Percentiles rank a stretch among this genome's conserved stretches.
These are phyloP conservation scores for Lamellibrachia satsuma DNA, from an alignment of 2,888 invertebrate genomes.

Conservation along the genomic window DNA sequence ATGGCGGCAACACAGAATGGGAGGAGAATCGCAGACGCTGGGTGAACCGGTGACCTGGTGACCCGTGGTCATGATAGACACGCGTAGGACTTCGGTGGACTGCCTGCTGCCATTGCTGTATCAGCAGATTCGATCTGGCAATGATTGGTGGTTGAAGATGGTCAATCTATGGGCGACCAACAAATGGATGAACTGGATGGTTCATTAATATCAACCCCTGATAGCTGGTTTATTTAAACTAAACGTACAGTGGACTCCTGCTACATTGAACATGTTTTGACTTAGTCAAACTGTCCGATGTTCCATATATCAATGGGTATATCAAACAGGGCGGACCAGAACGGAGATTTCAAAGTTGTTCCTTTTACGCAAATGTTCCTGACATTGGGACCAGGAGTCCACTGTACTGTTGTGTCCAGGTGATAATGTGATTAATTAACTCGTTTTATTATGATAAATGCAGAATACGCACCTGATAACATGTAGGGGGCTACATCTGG, in stretches of 20 bases:
- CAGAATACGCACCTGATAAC: not conserved
- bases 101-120: not conserved
- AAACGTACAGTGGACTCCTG: too few relatives aligned
- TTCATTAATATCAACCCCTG: not conserved
- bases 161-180: not conserved
- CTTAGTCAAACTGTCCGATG: too few relatives aligned
- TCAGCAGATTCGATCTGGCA: not conserved
- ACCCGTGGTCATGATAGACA: not conserved
- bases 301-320: too few relatives aligned
- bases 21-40: constrained; percentile 75
- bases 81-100: not conserved
- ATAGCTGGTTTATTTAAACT: not conserved
- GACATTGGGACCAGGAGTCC: too few relatives aligned
- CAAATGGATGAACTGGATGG: not conserved
- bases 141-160: not conserved
- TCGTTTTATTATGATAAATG: not conserved
- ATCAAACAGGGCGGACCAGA: too few relatives aligned
- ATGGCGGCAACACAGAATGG: constrained; percentile 71
- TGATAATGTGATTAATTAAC: not conserved
- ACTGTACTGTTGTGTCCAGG: not conserved
- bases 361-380: too few relatives aligned
- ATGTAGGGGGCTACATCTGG: too few relatives aligned
- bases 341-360: too few relatives aligned
- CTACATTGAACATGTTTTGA: not conserved
- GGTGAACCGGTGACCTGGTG: constrained; percentile 71